Percentiles rank a stretch among this genome's conserved stretches.
Evolutionary conservation across 2,888 invertebrate species (phyloP).

Genomic region (Metopia argyrocephala): DNA sequence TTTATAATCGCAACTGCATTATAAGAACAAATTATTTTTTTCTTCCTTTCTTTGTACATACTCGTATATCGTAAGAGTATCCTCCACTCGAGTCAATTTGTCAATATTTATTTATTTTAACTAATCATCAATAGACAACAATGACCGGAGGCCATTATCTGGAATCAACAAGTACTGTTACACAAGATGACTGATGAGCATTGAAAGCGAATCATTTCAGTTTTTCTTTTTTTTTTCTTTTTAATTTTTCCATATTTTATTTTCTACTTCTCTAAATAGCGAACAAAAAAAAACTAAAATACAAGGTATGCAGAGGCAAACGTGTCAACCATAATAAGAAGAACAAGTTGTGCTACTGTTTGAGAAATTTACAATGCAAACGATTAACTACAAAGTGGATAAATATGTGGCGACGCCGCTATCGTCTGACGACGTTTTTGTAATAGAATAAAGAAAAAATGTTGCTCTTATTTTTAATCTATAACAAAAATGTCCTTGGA

Average conservation of each 20-base stretch:
- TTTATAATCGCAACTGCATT: constrained; percentile 37
- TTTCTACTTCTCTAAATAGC: background rate
- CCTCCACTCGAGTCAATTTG: constrained; percentile 41
- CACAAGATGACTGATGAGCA: constrained; percentile 48
- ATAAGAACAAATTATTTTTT: constrained; percentile 22
- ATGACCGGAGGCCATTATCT: constrained; percentile 42
- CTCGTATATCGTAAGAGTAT: no score
- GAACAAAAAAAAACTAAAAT: background rate
- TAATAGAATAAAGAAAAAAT: no score
- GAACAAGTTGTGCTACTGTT: background rate
- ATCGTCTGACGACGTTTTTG: no score
- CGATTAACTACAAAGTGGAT: background rate
- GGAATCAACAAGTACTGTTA: constrained; percentile 59
- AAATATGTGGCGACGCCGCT: no score
- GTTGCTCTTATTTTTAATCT: no score
- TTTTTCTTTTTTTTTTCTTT: background rate
- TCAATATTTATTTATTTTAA: constrained; percentile 42
- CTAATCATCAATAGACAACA: constrained; percentile 30
- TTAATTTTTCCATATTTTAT: background rate
- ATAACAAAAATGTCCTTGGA: no score
- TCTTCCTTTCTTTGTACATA: background rate
- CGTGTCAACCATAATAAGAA: constrained; percentile 28
- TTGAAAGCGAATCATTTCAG: constrained; percentile 51
- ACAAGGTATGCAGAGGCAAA: background rate
- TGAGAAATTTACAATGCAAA: background rate